A percentile compares a stretch with the other conserved stretches of the same genome.
Evolutionary conservation across 2,113 vertebrate genomes (phyloP).

Genomic region (Oxygymnocypris stewartii): DNA sequence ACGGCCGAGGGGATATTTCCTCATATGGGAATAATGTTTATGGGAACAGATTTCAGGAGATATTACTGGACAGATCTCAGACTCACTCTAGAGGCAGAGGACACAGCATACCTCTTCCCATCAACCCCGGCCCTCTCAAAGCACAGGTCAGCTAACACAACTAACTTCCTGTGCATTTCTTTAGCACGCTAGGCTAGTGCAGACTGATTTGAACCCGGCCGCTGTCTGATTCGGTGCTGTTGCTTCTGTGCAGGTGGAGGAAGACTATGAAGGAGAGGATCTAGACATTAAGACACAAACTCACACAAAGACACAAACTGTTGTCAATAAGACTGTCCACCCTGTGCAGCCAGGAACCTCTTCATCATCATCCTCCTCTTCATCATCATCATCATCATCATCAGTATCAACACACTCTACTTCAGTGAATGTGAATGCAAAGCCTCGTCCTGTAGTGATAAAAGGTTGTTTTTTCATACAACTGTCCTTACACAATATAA

Average conservation of each 20-base stretch:
- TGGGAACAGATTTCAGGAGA: constrained; percentile 54
- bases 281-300: constrained; percentile 64
- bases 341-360: constrained; percentile 51
- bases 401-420: constrained; percentile 53
- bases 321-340: constrained; percentile 59
- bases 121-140: constrained; percentile 67
- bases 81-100: constrained; percentile 58
- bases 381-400: constrained; percentile 55
- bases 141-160: constrained; percentile 62
- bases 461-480: constrained; percentile 61
- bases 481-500: neutral
- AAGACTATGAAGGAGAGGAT: constrained; percentile 73
- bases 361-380: constrained; percentile 55
- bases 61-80: constrained; percentile 56
- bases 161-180: neutral
- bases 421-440: constrained; percentile 50
- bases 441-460: constrained; percentile 50
- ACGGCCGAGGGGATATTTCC: constrained; percentile 52
- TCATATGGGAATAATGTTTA: constrained; percentile 46
- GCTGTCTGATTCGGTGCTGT: constrained; percentile 10
- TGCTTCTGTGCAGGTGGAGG: constrained; percentile 59
- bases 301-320: constrained; percentile 61
- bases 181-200: neutral
- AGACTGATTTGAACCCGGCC: neutral
- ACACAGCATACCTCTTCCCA: constrained; percentile 67